These are phyloP conservation scores for Microcebus jonahi DNA, from an alignment of 2,113 vertebrate genomes.

Conservation along the genomic window DNA sequence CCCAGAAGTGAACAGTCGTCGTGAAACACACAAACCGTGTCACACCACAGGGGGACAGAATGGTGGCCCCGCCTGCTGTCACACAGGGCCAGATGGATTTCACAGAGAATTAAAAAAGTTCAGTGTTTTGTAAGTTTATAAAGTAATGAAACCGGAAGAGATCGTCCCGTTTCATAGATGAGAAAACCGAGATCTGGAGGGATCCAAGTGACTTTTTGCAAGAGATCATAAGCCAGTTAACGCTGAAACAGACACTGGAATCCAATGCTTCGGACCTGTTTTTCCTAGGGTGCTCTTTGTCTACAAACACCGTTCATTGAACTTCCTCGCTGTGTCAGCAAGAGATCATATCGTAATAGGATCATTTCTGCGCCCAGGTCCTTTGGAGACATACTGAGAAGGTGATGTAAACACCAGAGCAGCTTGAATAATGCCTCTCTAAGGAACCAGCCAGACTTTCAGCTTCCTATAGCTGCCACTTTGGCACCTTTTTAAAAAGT, in stretches of 20 bases:
- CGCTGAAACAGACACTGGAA: neutral
- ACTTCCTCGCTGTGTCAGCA: neutral
- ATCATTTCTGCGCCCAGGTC: neutral
- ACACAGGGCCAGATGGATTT: neutral
- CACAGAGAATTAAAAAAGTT: neutral
- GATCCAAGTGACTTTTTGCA: neutral
- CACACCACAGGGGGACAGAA: neutral
- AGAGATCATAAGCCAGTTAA: neutral
- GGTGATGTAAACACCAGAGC: neutral
- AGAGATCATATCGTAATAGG: neutral
- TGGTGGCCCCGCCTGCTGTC: fast-evolving
- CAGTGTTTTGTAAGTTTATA: neutral
- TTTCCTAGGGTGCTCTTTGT: neutral
- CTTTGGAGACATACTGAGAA: neutral
- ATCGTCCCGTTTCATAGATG: neutral
- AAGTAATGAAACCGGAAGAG: neutral
- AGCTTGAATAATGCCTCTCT: neutral
- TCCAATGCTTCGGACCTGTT: neutral
- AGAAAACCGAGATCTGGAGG: neutral
- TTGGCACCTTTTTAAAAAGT: neutral
- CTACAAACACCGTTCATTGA: neutral
- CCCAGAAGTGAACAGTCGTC: neutral
- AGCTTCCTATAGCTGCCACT: neutral
- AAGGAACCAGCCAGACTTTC: neutral
- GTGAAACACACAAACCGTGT: neutral